These are phyloP conservation scores for Xylota segnis DNA, from an alignment of 2,888 invertebrate genomes.

Conservation along the genomic window DNA sequence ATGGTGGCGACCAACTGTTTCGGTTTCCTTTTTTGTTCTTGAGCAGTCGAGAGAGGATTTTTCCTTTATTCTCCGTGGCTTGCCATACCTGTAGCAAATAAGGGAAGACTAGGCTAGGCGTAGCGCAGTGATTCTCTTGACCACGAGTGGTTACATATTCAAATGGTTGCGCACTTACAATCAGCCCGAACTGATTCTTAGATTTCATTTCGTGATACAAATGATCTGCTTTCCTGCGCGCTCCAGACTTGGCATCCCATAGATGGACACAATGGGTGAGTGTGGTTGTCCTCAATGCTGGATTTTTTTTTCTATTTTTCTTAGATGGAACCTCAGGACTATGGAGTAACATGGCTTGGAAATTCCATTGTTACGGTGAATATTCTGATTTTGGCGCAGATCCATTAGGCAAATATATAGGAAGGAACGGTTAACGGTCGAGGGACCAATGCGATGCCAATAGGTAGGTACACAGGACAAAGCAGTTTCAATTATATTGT, in stretches of 20 bases:
- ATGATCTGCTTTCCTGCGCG: slow-evolving; percentile 67
- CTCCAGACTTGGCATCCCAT: slow-evolving; percentile 43
- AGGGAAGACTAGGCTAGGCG: slow-evolving; percentile 50
- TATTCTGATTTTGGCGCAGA: slow-evolving; percentile 57
- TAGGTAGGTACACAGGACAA: too few species aligned
- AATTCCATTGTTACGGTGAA: slow-evolving; percentile 71
- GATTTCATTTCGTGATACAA: slow-evolving; percentile 76
- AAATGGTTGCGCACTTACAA: slow-evolving; percentile 59
- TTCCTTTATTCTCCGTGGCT: slow-evolving; percentile 12
- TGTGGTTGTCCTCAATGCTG: slow-evolving; percentile 65
- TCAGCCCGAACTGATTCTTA: slow-evolving; percentile 67
- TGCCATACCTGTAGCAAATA: slow-evolving; percentile 57
- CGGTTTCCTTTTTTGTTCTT: slow-evolving; percentile 46
- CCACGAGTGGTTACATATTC: slow-evolving; percentile 63
- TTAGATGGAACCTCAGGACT: slow-evolving; percentile 30
- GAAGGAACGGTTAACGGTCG: not conserved
- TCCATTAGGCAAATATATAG: not conserved
- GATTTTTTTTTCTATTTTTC: not conserved
- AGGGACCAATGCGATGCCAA: not conserved
- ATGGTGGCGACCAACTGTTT: slow-evolving; percentile 37
- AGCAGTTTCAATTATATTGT: not conserved
- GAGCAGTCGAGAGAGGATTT: slow-evolving; percentile 43
- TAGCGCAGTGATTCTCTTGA: slow-evolving; percentile 26
- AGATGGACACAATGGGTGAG: slow-evolving; percentile 68
- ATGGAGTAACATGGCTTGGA: slow-evolving; percentile 64